Evolutionary conservation across 2,888 invertebrate genomes (phyloP).

Genomic region (Teinopalpus imperialis): DNA sequence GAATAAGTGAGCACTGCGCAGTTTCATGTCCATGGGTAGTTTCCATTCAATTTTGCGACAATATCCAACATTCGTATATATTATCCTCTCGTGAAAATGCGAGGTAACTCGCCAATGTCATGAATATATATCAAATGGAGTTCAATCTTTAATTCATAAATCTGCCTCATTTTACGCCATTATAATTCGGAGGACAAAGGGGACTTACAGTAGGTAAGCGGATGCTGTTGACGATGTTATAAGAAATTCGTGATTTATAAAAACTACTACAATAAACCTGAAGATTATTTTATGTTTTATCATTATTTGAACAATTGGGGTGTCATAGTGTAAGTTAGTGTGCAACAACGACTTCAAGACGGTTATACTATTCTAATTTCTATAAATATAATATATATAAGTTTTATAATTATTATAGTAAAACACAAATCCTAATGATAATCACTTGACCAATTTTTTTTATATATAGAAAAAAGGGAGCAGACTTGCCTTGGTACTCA

Average conservation of each 20-base stretch:
- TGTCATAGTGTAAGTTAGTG: too few species aligned
- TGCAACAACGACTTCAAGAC: too few species aligned
- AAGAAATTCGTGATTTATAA: background rate
- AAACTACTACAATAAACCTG: too few species aligned
- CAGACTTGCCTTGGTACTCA: too few species aligned
- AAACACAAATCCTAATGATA: too few species aligned
- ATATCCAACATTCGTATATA: constrained; percentile 21
- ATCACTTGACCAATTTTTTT: too few species aligned
- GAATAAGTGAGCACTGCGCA: constrained; percentile 13
- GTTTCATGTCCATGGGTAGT: constrained; percentile 1
- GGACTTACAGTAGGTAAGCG: constrained; percentile 6
- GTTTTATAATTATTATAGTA: too few species aligned
- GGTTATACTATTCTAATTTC: too few species aligned
- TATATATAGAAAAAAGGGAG: too few species aligned
- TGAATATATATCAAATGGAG: constrained; percentile 39
- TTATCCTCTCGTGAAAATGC: constrained; percentile 16
- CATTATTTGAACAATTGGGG: too few species aligned
- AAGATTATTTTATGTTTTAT: too few species aligned
- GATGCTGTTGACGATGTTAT: background rate
- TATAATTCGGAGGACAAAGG: constrained; percentile 26
- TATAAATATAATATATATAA: too few species aligned
- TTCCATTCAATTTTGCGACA: constrained; percentile 11
- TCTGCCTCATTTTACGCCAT: constrained; percentile 24
- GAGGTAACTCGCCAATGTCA: constrained; percentile 17
- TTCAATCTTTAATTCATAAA: constrained; percentile 49